Base-by-base conservation (phyloP, 2,888 invertebrate genomes). In the Sthenelais limicola region DNA sequence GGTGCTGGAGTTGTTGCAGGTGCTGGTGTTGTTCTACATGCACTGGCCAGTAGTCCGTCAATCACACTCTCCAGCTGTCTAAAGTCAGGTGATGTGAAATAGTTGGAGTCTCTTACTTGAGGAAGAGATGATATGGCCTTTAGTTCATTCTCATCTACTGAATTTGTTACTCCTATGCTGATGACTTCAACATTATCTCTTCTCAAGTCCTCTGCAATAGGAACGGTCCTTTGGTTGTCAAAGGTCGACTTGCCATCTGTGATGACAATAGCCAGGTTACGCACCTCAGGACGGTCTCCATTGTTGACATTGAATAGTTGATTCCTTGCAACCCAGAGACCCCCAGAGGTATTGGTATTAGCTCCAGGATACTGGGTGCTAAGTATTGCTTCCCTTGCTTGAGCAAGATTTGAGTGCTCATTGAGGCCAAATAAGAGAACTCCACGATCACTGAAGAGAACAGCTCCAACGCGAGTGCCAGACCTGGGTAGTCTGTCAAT, bases 271-370 rank as follows among this genome's bases (percentile, higher is more conserved):
- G 66, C 72, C 15, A 54, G 18, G 28, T 72, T 67, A 24, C 32
- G 48, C 26, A 62, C 71, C n/a, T 47, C 48, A 21, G 58, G 58
- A 3, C 71, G 58, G 21, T 71, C 71, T 18, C 71, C 71, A 33
- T 58, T 72, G 4, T 26, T 38, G 7, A 21, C 24, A 51, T 67
- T 67, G 30, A 72, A 72, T 9, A 66, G 30, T 2, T 67, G 33
- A 18, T 9, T 18, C 1, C 72, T 49, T 28, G 62, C 47, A 24
- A 24, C 24, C 35, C 51, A 75, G 18, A 77, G 58, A 28, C 73
- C 77, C 1, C 75, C 77, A 21, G 73, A 71, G 9, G 75, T 75
- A 48, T 77, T 77, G 18, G 77, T 75, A 33, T 68, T 73, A 12
- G 72, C 74, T 1, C 71, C 70, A 38, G 33, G 47, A 52, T 76